Conservation (phyloP, 2,888 invertebrate species). For the Alcis repandata region DNA sequence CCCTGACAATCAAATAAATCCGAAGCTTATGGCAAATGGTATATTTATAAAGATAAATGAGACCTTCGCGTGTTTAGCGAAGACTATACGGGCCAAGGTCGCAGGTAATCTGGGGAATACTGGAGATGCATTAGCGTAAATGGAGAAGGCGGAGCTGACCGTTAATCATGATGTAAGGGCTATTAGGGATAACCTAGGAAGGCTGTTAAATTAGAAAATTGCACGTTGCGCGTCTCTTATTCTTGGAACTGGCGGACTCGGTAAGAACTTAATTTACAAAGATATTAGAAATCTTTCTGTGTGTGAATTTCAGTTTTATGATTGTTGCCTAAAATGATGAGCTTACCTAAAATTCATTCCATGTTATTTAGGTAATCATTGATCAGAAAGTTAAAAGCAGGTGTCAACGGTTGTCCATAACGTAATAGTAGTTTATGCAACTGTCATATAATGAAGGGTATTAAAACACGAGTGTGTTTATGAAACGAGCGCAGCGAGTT, state of each 20-base stretch:
- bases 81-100: constrained; percentile 39
- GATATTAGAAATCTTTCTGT: too few relatives aligned
- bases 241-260: background rate
- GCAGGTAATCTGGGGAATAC: constrained; percentile 37
- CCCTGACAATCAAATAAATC: constrained; percentile 39
- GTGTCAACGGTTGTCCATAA: too few relatives aligned
- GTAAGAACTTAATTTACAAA: background rate
- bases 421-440: too few relatives aligned
- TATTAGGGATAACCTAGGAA: constrained; percentile 37
- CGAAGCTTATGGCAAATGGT: constrained; percentile 33
- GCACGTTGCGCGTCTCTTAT: background rate
- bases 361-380: too few relatives aligned
- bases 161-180: constrained; percentile 39
- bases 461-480: too few relatives aligned
- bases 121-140: constrained; percentile 38
- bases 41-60: constrained; percentile 39
- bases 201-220: constrained; percentile 29
- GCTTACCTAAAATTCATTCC: too few relatives aligned
- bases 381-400: too few relatives aligned
- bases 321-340: too few relatives aligned
- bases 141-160: constrained; percentile 35
- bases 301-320: too few relatives aligned
- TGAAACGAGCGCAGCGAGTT: too few relatives aligned
- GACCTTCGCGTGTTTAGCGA: constrained; percentile 41
- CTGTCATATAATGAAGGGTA: too few relatives aligned